These are phyloP conservation scores for Lineus longissimus DNA, from an alignment of 1,140 invertebrate genomes.

Conservation along the genomic window DNA sequence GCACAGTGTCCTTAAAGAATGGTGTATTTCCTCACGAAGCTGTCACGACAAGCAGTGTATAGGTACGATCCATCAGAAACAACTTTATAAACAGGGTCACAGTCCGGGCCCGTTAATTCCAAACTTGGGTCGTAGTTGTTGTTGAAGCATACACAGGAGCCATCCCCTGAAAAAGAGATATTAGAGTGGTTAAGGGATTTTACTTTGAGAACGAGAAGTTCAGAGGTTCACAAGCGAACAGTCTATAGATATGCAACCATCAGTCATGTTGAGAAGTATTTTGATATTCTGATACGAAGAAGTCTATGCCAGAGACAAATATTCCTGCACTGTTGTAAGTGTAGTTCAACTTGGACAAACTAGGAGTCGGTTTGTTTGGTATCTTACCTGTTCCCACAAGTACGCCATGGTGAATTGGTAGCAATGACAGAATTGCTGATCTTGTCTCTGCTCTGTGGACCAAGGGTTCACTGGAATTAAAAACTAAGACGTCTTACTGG, in stretches of 20 bases:
- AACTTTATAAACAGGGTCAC: slow-evolving; percentile 58
- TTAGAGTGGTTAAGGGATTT: no score
- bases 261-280: no score
- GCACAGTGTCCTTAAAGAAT: slow-evolving; percentile 10
- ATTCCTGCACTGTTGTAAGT: no score
- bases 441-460: slow-evolving; percentile 44
- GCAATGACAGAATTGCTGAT: slow-evolving; percentile 45
- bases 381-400: slow-evolving; percentile 44
- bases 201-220: no score
- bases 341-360: no score
- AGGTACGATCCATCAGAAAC: slow-evolving; percentile 37
- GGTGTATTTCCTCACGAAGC: slow-evolving; percentile 49
- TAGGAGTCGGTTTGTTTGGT: not conserved
- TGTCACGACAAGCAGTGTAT: slow-evolving; percentile 51
- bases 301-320: no score
- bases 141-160: slow-evolving; percentile 58
- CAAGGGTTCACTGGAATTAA: slow-evolving; percentile 36
- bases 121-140: slow-evolving; percentile 50
- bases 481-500: no score
- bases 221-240: no score
- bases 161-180: slow-evolving; percentile 60
- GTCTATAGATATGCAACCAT: no score
- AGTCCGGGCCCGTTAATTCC: slow-evolving; percentile 66
- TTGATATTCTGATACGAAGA: no score
- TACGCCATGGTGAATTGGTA: slow-evolving; percentile 41